Base-by-base conservation (phyloP, 1,140 invertebrate genomes). In the Drosophila bocki region DNA sequence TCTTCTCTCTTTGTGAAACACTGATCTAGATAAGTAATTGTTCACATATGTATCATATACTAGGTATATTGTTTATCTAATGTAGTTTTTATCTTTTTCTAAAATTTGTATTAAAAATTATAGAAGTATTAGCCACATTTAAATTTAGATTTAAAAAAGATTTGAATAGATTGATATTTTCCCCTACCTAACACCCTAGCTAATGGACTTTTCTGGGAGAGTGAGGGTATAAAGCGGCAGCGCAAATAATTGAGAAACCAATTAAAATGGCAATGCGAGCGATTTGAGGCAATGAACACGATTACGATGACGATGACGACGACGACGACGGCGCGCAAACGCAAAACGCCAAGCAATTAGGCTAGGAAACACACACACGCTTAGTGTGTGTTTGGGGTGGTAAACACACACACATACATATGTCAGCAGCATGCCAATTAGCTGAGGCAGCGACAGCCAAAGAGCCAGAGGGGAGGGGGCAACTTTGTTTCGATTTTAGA, bases 401-500 rank as follows among this genome's bases (percentile, higher is more conserved):
- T 3, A 22, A 51, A 51, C 13, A 35, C 48, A 39, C 37, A 70
- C 7, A 63, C 9, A 41, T 48, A 60, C 47, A 68, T 35, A 44
- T 77, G 54, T 48, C 50, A 81, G 78, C 75, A 61, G 69, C 75
- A 80, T 76, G 80, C 83, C 84, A 86, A 86, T 86, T 86, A 86
- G 82, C 45, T 32, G 62, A 26, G 67, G 45, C 47, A 48, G 61
- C 26, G 50, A 62, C 22, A 6, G 26, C 26, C 26, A 33, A 70
- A 56, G 58, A 29, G 70, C 22, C 56, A 22, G 19, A 22, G 19
- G 1, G 6, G 3, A 4, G 45, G 3, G 41, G 72, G 62, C 82
- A 80, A 83, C 53, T 88, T 80, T 83, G 80, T 83, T 87, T 82
- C 70, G 47, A 68, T 79, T 62, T 82, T 74, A 75, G 65, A 87